Evolutionary conservation across 1,140 invertebrate genomes (phyloP), one percentile per base, ranked within the genome.

Genomic region (Whitmania pigra): DNA sequence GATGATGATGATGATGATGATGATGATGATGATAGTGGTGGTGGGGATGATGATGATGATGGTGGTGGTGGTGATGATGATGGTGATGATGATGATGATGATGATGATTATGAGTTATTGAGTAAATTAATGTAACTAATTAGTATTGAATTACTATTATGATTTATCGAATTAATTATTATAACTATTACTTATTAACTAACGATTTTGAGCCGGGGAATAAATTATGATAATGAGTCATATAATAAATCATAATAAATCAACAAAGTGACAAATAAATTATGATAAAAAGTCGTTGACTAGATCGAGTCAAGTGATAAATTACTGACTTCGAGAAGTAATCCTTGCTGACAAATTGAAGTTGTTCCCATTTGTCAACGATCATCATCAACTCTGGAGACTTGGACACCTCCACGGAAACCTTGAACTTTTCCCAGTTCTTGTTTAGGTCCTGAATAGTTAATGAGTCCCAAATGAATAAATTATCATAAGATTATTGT

Each of bases 311-410:
- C n/a, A 27, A 5, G 55, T n/a, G 4, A 17, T n/a, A 18, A 4
- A 18, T 18, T 17, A 55, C 76, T 73, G 74, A 81, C 80, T 77
- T 81, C 29, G 80, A 77, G 69, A 80, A 81, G 73, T 80, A 79
- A 31, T 79, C 79, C 17, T 78, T 78, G 15, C 79, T 79, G 67
- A 79, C 77, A 70, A 76, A 81, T 69, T 76, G 74, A 0, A 81
- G 76, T 53, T 81, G 76, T 13, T 81, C 79, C 79, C 79, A 80
- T 72, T 78, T 78, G 75, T 81, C 79, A 74, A 79, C 79, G 2
- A 81, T 78, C 67, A 81, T 72, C 72, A 81, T 73, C 54, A 78
- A 77, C 67, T 79, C 77, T 0, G 79, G 80, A 29, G 79, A 75
- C 20, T 75, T 75, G 29, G 80, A 72, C 18, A 79, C 60, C 73